These are phyloP conservation scores for Strigops habroptila DNA, from an alignment of 2,113 vertebrate genomes.

Conservation along the genomic window DNA sequence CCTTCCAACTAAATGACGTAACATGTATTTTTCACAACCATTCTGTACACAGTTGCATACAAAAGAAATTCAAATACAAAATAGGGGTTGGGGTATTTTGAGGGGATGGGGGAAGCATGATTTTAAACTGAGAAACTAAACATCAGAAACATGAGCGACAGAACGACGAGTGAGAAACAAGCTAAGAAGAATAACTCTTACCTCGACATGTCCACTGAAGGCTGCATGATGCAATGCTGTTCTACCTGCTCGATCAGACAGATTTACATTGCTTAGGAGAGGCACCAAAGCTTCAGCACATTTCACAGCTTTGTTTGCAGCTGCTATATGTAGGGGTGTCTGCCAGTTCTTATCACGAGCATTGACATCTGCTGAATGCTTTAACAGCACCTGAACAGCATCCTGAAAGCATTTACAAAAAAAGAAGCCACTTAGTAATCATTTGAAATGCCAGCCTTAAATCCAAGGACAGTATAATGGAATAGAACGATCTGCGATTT, in stretches of 20 bases:
- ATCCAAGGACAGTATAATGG: not conserved
- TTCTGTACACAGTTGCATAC: not conserved
- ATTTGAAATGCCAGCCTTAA: not conserved
- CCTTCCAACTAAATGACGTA: not conserved
- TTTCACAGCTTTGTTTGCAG: conserved; percentile 95
- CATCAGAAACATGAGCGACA: not conserved
- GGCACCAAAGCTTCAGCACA: conserved; percentile 96
- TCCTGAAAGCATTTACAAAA: conserved; percentile 76
- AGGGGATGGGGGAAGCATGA: not conserved
- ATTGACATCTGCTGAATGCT: conserved; percentile 97
- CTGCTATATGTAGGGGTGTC: conserved; percentile 95
- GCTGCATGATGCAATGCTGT: conserved; percentile 96
- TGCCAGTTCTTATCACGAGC: conserved; percentile 99
- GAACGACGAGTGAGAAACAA: not conserved
- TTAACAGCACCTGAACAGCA: conserved; percentile 95
- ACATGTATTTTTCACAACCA: not conserved
- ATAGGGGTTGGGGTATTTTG: rapidly evolving
- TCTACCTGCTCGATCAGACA: conserved; percentile 93
- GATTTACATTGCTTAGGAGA: conserved; percentile 94
- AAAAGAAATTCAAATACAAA: not conserved
- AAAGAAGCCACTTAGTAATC: not conserved
- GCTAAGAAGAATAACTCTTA: conserved; percentile 42
- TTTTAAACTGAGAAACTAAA: not conserved
- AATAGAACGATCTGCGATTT: not conserved
- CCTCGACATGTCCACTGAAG: conserved; percentile 96